Evolutionary conservation across 2,888 invertebrate genomes (phyloP), one percentile per base, ranked within the genome.

Genomic region (Cistogaster globosa): DNA sequence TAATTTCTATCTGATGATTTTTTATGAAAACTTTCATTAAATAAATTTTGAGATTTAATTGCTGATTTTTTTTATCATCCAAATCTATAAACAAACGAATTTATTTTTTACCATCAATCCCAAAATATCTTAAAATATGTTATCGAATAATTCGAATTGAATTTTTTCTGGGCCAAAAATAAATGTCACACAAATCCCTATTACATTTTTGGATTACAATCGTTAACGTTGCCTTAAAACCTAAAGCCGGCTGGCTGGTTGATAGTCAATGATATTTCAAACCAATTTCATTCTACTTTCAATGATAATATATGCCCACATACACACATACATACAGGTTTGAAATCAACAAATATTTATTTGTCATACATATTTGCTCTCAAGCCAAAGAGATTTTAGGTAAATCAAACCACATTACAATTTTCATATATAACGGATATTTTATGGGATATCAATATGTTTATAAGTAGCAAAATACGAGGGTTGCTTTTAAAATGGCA

Each of bases 351-450:
- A 57, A 71, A 65, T 16, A 36, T 0, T 32, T 67, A 9, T 3
- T 8, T 22, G 77, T 72, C 58, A 38, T 22, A 51, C 58, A 38
- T 22, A 51, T 18, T 36, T 9, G 9, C 14, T 26, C 26, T 36
- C 48, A 65, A 57, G 38, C 71, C 12, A 11, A 60, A 60, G 53
- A 36, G 72, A 83, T 67, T 78, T 65, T 26, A 2, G 26, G 26
- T 26, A 68, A 72, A 78, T 77, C 60, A 83, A 51, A 63, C 68
- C 78, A 69, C 57, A 74, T 74, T 68, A 68, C 20, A 78, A 55
- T 26, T 74, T 72, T 63, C 53, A 62, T 74, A 18, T 60, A 51
- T 12, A 32, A 51, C 65, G 18, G 12, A 65, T 58, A 58, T 20
- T 22, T 22, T 32, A 32, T 45, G 18, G 14, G 20, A n/a, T 45